Conservation (phyloP, 2,113 vertebrate genomes). For the Numida meleagris region DNA sequence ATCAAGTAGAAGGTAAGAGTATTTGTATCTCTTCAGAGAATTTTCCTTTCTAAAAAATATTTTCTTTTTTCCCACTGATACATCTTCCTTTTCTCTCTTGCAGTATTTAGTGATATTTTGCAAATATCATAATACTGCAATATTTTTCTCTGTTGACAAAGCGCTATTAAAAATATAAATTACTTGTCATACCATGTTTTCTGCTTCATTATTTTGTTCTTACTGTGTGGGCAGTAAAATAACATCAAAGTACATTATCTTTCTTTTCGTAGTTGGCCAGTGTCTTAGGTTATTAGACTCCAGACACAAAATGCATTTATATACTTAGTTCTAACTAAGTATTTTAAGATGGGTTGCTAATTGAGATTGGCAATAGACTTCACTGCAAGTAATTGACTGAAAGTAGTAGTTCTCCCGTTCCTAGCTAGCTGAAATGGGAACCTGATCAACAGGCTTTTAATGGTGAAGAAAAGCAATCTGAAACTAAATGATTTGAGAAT, state of each 20-base stretch:
- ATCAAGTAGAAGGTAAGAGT: slow-evolving; percentile 74
- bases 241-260: not conserved
- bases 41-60: not conserved
- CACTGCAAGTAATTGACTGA: not conserved
- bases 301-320: not conserved
- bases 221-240: not conserved
- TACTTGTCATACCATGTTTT: not conserved
- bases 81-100: not conserved
- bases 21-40: not conserved
- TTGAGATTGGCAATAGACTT: not conserved
- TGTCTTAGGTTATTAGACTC: not conserved
- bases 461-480: not conserved
- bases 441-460: not conserved
- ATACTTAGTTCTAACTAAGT: not conserved
- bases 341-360: not conserved
- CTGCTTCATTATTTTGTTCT: not conserved
- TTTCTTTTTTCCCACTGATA: not conserved
- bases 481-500: not conserved
- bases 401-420: not conserved
- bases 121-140: not conserved
- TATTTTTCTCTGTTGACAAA: not conserved
- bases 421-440: not conserved
- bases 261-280: not conserved
- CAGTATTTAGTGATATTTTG: not conserved
- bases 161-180: not conserved